These are phyloP conservation scores for Papilio gigon DNA, from an alignment of 2,888 invertebrate genomes.

Conservation along the genomic window DNA sequence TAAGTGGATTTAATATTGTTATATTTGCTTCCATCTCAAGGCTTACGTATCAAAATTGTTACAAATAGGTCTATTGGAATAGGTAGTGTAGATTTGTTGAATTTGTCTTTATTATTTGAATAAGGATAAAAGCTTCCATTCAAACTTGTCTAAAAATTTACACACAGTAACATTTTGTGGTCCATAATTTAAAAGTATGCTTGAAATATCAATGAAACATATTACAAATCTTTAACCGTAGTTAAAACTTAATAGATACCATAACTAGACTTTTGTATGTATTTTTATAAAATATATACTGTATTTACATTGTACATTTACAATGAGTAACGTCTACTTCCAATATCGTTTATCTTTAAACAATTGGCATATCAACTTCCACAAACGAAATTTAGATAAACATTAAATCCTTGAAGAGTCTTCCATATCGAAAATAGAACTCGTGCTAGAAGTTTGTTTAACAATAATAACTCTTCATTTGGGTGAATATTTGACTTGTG, in stretches of 20 bases:
- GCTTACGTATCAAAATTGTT: slow-evolving; percentile 73
- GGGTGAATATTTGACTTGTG: slow-evolving; percentile 63
- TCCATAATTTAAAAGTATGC: slow-evolving; percentile 68
- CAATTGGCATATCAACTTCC: slow-evolving; percentile 83
- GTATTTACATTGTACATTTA: slow-evolving; percentile 67
- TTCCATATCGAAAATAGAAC: slow-evolving; percentile 82
- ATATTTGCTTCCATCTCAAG: slow-evolving; percentile 77
- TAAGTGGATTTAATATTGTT: slow-evolving; percentile 74
- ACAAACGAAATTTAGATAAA: slow-evolving; percentile 74
- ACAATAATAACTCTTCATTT: slow-evolving; percentile 59
- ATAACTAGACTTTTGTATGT: slow-evolving; percentile 75
- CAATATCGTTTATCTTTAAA: slow-evolving; percentile 69
- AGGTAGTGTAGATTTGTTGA: slow-evolving; percentile 57
- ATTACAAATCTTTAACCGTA: slow-evolving; percentile 70
- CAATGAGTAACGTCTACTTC: slow-evolving; percentile 75
- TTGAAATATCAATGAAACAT: slow-evolving; percentile 80
- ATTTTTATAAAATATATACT: slow-evolving; percentile 81
- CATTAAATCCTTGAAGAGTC: slow-evolving; percentile 73
- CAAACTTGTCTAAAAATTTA: slow-evolving; percentile 43
- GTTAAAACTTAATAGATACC: slow-evolving; percentile 68
- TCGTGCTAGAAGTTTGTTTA: slow-evolving; percentile 70
- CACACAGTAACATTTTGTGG: slow-evolving; percentile 55
- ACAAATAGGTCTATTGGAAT: slow-evolving; percentile 61
- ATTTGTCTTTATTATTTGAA: slow-evolving; percentile 48
- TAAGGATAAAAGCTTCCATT: slow-evolving; percentile 47